These are phyloP conservation scores for Boloria selene DNA, from an alignment of 2,888 invertebrate species.

Conservation along the genomic window DNA sequence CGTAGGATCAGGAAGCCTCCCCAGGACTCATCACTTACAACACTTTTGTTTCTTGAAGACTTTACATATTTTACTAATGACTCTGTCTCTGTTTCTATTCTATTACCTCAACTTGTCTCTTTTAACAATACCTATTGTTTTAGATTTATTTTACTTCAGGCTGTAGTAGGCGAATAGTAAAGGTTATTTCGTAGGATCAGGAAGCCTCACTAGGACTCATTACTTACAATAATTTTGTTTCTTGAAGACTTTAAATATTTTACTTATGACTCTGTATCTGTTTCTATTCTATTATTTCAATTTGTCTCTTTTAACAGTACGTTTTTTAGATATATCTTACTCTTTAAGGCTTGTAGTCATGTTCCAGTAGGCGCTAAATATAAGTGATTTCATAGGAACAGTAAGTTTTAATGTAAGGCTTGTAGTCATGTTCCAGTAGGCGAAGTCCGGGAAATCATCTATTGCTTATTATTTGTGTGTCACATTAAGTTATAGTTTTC, in stretches of 20 bases:
- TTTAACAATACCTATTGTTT: not conserved
- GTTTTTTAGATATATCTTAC: too few relatives aligned
- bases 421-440: constrained; percentile 16
- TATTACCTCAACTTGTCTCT: not conserved
- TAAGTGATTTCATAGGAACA: too few relatives aligned
- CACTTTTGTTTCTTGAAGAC: not conserved
- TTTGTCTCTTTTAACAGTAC: not conserved
- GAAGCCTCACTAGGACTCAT: not conserved
- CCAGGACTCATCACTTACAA: too few relatives aligned
- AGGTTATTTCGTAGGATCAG: not conserved
- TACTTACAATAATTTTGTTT: not conserved
- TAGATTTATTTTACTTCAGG: not conserved
- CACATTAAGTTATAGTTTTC: too few relatives aligned
- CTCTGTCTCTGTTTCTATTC: not conserved
- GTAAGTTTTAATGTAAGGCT: not conserved
- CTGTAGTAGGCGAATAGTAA: not conserved
- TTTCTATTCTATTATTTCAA: not conserved
- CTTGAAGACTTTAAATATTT: too few relatives aligned
- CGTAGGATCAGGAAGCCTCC: not conserved
- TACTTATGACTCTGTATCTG: not conserved
- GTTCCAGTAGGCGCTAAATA: too few relatives aligned
- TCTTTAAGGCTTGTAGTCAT: too few relatives aligned
- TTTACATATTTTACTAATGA: too few relatives aligned
- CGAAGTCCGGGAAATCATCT: not conserved
- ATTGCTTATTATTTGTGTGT: too few relatives aligned